Percentiles rank a stretch among this genome's conserved stretches.
phyloP scores from a whole-genome alignment of 2,888 invertebrate genomes.

The Uloborus plumipes region DNA sequence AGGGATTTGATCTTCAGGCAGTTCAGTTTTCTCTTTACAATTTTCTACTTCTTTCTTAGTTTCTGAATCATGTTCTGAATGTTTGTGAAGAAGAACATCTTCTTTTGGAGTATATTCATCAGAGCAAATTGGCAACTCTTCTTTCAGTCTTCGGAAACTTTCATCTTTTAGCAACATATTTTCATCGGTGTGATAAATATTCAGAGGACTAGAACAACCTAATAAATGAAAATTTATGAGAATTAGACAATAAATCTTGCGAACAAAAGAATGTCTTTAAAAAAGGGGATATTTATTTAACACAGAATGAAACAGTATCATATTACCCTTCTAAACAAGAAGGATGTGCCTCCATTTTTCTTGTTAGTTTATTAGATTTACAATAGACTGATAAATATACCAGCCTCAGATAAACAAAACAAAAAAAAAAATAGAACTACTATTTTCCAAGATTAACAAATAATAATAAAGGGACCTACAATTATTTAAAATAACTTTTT shows the following conservation, averaged over 20 bases:
- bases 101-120: constrained; percentile 40
- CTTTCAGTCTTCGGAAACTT: constrained; percentile 46
- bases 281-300: background rate
- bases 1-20: background rate
- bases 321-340: background rate
- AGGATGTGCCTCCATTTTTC: too few species aligned
- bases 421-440: too few species aligned
- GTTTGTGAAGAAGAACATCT: constrained; percentile 11
- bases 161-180: constrained; percentile 64
- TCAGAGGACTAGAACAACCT: constrained; percentile 63
- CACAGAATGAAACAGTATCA: background rate
- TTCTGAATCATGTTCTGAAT: constrained; percentile 16
- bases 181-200: constrained; percentile 54
- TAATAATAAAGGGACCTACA: too few species aligned
- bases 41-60: constrained; percentile 62
- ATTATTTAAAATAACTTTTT: too few species aligned
- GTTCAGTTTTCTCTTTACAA: constrained; percentile 66
- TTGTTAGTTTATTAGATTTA: too few species aligned
- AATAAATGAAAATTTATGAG: background rate
- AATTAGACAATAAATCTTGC: too few species aligned
- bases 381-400: too few species aligned
- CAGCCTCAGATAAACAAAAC: too few species aligned
- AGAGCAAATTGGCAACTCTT: constrained; percentile 47
- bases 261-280: background rate
- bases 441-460: too few species aligned